Percentiles rank a stretch among this genome's conserved stretches.
Conservation (phyloP, 2,113 vertebrate species). For the Falcunculus frontatus region DNA sequence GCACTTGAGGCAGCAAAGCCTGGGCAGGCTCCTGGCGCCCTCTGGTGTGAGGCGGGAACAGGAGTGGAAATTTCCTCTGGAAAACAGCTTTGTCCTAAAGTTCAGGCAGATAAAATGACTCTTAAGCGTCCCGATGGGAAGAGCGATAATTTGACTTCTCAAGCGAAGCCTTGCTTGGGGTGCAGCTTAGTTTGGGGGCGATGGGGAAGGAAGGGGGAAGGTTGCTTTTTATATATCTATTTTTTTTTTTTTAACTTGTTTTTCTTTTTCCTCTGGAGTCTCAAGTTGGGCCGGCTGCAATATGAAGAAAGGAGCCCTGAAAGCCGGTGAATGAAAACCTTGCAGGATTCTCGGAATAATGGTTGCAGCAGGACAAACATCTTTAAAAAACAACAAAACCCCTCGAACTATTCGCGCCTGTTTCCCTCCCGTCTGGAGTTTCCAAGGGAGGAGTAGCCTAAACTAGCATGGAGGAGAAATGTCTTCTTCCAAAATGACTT, state of each 20-base stretch:
- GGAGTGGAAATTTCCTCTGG: constrained; percentile 49
- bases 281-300: neutral
- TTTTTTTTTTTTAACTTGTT: neutral
- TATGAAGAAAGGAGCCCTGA: neutral
- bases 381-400: neutral
- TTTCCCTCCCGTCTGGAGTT: neutral
- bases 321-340: neutral
- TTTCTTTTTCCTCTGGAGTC: neutral
- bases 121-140: neutral
- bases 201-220: neutral
- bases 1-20: neutral
- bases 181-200: neutral
- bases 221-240: neutral
- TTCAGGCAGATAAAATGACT: neutral
- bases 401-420: neutral
- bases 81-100: neutral
- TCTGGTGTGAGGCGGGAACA: constrained; percentile 9
- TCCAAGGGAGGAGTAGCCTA: neutral
- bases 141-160: neutral
- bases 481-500: neutral
- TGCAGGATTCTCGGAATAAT: neutral
- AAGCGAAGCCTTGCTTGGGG: neutral
- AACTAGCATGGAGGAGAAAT: neutral
- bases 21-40: constrained; percentile 24
- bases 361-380: neutral